Evolutionary conservation across 2,797 vertebrate species (phyloP).

Genomic region (Cuculus canorus): DNA sequence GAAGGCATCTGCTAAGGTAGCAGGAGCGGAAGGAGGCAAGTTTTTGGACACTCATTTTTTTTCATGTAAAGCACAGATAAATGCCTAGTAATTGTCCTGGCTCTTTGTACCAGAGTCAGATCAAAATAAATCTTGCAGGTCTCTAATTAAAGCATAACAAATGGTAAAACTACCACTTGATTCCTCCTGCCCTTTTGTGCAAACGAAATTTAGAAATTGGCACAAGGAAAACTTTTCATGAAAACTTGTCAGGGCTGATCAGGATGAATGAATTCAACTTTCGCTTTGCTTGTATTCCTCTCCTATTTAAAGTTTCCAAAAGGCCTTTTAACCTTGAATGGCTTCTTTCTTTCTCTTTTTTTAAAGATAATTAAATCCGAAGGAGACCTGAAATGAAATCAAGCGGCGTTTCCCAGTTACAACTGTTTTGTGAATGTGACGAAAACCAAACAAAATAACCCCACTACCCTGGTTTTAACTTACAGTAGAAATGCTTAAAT

Average conservation of each 20-base stretch:
- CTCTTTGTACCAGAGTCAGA: background rate
- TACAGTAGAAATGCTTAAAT: background rate
- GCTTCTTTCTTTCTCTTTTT: background rate
- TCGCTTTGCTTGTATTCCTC: background rate
- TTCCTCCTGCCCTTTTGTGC: background rate
- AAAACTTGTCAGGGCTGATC: background rate
- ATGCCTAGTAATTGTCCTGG: background rate
- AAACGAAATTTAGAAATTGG: background rate
- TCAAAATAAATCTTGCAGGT: background rate
- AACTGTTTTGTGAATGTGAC: background rate
- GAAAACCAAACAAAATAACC: background rate
- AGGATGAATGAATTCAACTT: background rate
- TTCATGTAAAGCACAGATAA: accelerated
- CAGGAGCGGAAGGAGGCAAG: background rate
- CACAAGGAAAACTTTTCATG: background rate
- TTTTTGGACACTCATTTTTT: background rate
- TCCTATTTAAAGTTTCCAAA: background rate
- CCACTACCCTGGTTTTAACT: background rate
- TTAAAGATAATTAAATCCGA: background rate
- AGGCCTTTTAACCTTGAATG: background rate
- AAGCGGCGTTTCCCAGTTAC: background rate
- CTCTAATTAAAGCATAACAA: background rate
- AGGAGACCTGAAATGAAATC: background rate
- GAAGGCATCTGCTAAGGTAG: background rate
- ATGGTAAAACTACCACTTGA: background rate